These are phyloP conservation scores for Steinernema feltiae DNA, from an alignment of 1,140 invertebrate species.

Conservation along the genomic window DNA sequence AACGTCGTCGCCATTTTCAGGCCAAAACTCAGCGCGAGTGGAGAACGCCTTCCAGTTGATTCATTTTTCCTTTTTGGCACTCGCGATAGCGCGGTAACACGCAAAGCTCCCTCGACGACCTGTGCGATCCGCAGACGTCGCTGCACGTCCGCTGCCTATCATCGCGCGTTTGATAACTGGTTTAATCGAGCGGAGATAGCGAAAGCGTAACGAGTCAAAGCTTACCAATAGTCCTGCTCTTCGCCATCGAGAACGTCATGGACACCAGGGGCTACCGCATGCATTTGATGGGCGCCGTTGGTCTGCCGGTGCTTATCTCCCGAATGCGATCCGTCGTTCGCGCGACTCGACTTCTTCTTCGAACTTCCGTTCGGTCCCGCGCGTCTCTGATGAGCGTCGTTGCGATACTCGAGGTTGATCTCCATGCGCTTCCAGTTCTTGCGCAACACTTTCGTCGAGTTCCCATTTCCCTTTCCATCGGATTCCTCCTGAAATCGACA, in stretches of 20 bases:
- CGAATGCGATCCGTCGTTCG: conserved; percentile 4
- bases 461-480: neutral
- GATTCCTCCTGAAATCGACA: neutral
- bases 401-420: conserved; percentile 24
- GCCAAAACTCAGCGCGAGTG: neutral
- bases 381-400: neutral
- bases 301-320: neutral
- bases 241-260: conserved; percentile 10
- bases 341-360: conserved; percentile 10
- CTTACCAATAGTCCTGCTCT: conserved; percentile 26
- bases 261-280: neutral
- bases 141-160: too few species aligned
- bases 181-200: neutral
- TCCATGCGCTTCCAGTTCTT: conserved; percentile 37
- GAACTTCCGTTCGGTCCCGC: neutral
- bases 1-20: neutral
- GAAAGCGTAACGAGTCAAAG: neutral
- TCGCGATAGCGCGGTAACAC: too few species aligned
- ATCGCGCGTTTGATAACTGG: conserved; percentile 1
- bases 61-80: too few species aligned
- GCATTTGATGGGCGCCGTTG: neutral
- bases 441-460: conserved; percentile 8
- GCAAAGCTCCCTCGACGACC: too few species aligned
- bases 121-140: too few species aligned
- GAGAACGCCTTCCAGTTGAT: neutral